Base-by-base conservation (phyloP, 2,888 invertebrate genomes). In the Morpho achilles region DNA sequence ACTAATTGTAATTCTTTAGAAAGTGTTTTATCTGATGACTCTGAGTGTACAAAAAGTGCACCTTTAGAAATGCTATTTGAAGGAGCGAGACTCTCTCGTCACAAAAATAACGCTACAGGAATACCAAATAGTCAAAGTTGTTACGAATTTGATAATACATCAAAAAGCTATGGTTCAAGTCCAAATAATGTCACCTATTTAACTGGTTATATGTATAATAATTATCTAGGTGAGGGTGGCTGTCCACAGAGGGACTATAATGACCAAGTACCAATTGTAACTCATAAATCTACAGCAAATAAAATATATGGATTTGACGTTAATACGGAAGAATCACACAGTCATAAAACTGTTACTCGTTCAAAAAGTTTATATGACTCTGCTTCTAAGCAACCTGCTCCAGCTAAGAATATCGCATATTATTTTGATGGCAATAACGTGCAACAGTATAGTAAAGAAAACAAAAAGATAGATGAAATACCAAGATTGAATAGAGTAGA, bases 1-100 rank as follows among this genome's bases (percentile, higher is more conserved):
- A 93, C 93, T 5, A 94, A 94, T 71, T 95, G 95, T 72, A 94
- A 95, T 71, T 96, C 96, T 58, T 91, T 96, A 71, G 96, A 96
- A 75, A 96, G 96, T 70, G 93, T 96, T 6, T 77, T 96, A 0
- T 96, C 96, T 0, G 96, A 96, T 76, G 96, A 96, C 65, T 95
- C 95, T 0, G 94, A 94, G 68, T 92, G 93, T 67, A 95, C 95
- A 7, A 95, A 95, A 78, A 95, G 95, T 56, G 96, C 95, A 0
- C 96, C 96, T 0, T 76, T 96, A 43, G 96, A 95, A 78, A 93
- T 94, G 76, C 77, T 95, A 0, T 94, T 95, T 61, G 93, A 93
- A 71, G 91, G 91, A 0, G 86, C 93, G 5, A 82, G 88, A 54
- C 87, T 87, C 23, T 88, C 88, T 16, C 83, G 82, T 53, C 78